Evolutionary conservation across 35 echinoderm and acorn worm species (phyloP).

Genomic region (Chiridota heheva): DNA sequence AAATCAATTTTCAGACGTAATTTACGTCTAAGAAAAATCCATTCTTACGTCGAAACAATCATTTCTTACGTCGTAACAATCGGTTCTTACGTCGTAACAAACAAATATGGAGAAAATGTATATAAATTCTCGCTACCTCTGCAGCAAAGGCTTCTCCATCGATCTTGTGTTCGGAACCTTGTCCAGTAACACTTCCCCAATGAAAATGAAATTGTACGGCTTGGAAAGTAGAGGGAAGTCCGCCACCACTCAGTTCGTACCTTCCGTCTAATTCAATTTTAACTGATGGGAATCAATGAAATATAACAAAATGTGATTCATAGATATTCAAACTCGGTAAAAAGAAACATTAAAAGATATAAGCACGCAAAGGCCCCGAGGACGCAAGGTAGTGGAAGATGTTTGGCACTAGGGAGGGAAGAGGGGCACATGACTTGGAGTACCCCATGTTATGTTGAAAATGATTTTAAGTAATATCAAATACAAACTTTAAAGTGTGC

Average conservation of each 20-base stretch:
- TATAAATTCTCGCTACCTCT: constrained; percentile 49
- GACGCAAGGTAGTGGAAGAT: no score
- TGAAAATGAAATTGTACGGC: constrained; percentile 77
- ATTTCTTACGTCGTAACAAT: neutral
- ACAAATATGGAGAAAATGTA: neutral
- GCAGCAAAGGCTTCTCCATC: constrained; percentile 47
- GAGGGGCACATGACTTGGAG: no score
- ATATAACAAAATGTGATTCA: no score
- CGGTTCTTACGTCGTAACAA: neutral
- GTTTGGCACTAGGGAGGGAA: no score
- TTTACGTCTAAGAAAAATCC: neutral
- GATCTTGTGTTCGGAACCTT: constrained; percentile 70
- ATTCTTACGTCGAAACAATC: neutral
- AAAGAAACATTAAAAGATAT: no score
- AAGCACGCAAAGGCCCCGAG: no score
- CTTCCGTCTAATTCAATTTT: constrained; percentile 1
- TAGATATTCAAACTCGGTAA: no score
- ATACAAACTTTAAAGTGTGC: no score
- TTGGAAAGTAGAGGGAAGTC: constrained; percentile 30
- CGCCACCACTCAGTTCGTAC: constrained; percentile 52
- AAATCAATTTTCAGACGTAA: no score
- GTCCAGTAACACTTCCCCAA: constrained; percentile 39
- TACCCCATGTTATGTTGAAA: no score
- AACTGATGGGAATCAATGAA: neutral
- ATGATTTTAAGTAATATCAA: no score